These are phyloP conservation scores for Cyprinus carpio DNA, from an alignment of 2,113 vertebrate genomes.

Conservation along the genomic window DNA sequence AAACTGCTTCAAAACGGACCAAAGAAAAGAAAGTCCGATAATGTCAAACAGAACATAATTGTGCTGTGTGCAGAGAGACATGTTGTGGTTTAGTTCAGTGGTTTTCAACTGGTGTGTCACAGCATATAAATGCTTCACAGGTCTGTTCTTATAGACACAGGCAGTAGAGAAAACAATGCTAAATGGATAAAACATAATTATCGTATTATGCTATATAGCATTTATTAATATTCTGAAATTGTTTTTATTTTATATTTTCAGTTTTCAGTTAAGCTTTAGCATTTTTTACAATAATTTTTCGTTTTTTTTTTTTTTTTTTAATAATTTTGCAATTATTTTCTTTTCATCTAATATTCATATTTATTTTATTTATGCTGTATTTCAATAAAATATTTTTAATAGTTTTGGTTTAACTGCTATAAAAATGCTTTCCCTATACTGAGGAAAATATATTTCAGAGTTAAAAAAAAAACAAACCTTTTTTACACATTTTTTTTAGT, in stretches of 20 bases:
- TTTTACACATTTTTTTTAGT: too few relatives aligned
- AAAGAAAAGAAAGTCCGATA: not conserved
- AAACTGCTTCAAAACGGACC: constrained; percentile 7
- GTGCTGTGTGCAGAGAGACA: not conserved
- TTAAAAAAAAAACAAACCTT: too few relatives aligned
- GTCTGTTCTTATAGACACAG: not conserved
- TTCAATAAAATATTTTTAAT: not conserved
- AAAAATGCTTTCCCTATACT: not conserved
- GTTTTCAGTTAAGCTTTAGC: too few relatives aligned
- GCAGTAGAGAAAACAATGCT: not conserved
- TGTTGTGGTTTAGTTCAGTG: not conserved
- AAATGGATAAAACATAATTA: too few relatives aligned
- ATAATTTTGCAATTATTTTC: too few relatives aligned
- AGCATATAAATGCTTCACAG: not conserved
- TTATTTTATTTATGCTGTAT: not conserved
- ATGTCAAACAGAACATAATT: not conserved
- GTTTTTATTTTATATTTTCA: too few relatives aligned
- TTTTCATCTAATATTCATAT: not conserved
- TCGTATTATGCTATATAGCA: too few relatives aligned
- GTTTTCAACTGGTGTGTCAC: not conserved
- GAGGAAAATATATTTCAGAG: too few relatives aligned
- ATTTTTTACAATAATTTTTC: too few relatives aligned
- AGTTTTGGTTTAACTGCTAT: not conserved
- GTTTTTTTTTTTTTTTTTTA: not conserved
- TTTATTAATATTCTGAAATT: too few relatives aligned